Conservation (phyloP, 2,888 invertebrate genomes). For the Panopea generosa region DNA sequence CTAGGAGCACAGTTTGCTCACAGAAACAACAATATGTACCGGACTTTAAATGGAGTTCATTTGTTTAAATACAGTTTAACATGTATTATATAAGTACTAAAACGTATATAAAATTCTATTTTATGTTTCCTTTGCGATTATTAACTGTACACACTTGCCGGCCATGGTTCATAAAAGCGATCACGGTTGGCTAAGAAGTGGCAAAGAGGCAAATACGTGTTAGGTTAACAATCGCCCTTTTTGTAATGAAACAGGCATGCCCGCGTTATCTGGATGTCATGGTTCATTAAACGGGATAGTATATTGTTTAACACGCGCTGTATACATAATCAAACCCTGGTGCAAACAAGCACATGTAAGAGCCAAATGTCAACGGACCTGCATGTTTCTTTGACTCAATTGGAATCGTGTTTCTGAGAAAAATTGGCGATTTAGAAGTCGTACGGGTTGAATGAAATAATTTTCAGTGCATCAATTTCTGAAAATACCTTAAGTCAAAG, state of each 20-base stretch:
- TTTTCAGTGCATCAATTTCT: slow-evolving; percentile 14
- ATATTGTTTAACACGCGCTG: slow-evolving; percentile 25
- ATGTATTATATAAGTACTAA: no score
- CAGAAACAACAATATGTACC: no score
- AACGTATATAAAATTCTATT: no score
- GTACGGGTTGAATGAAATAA: slow-evolving; percentile 21
- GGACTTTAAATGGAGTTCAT: no score
- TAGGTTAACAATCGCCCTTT: slow-evolving; percentile 45
- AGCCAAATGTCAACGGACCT: slow-evolving; percentile 25
- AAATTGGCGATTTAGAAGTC: slow-evolving; percentile 3
- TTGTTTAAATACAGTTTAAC: no score
- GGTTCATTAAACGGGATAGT: slow-evolving; percentile 30
- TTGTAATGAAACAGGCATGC: neutral
- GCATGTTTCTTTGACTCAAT: slow-evolving; percentile 7
- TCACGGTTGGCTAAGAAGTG: slow-evolving; percentile 21
- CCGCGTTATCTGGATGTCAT: slow-evolving; percentile 5
- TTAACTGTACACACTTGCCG: slow-evolving; percentile 2
- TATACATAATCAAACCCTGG: slow-evolving; percentile 16
- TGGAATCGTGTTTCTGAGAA: slow-evolving; percentile 25
- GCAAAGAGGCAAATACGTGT: slow-evolving; percentile 48
- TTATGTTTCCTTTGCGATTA: neutral
- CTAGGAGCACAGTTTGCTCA: no score
- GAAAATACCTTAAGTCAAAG: slow-evolving; percentile 35
- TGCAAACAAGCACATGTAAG: slow-evolving; percentile 19
- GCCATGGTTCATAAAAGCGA: slow-evolving; percentile 27